phyloP scores from a whole-genome alignment of 2,888 invertebrate species.

The Ligdia adustata region DNA sequence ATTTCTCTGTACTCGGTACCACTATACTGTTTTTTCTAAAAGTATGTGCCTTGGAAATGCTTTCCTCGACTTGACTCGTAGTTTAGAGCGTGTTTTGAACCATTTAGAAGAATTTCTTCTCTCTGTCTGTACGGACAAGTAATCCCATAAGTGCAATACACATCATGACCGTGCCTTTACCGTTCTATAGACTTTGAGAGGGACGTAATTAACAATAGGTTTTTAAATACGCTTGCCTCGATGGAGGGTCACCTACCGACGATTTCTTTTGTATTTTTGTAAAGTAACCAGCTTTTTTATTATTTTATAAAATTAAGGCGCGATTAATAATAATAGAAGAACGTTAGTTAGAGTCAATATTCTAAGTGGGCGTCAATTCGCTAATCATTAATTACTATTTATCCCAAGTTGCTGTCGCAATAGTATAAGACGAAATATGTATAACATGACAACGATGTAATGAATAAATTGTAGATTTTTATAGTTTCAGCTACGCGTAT shows the following conservation, averaged over 20 bases:
- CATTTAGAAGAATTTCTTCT: conserved; percentile 78
- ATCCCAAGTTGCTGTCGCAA: conserved; percentile 60
- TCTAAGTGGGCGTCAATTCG: conserved; percentile 72
- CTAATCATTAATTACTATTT: conserved; percentile 49
- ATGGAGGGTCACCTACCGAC: conserved; percentile 61
- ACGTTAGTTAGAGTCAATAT: conserved; percentile 68
- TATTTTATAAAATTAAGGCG: conserved; percentile 56
- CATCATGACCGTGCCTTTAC: conserved; percentile 84
- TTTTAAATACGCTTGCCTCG: conserved; percentile 72
- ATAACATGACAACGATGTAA: conserved; percentile 68
- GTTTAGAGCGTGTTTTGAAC: conserved; percentile 80
- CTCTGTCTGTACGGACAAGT: conserved; percentile 77
- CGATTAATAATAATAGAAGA: conserved; percentile 56
- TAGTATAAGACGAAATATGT: conserved; percentile 66
- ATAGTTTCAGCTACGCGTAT: too few relatives aligned
- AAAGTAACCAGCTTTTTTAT: conserved; percentile 64
- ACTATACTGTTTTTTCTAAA: conserved; percentile 79
- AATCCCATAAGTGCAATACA: conserved; percentile 81
- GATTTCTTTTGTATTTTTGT: conserved; percentile 72
- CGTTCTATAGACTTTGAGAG: conserved; percentile 83
- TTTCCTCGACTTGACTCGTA: conserved; percentile 80
- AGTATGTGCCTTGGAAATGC: conserved; percentile 83
- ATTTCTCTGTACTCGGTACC: conserved; percentile 64
- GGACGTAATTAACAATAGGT: conserved; percentile 83
- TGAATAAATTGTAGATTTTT: conserved; percentile 39